Base-by-base conservation (phyloP, 2,888 invertebrate genomes). In the Caenorhabditis sulstoni region DNA sequence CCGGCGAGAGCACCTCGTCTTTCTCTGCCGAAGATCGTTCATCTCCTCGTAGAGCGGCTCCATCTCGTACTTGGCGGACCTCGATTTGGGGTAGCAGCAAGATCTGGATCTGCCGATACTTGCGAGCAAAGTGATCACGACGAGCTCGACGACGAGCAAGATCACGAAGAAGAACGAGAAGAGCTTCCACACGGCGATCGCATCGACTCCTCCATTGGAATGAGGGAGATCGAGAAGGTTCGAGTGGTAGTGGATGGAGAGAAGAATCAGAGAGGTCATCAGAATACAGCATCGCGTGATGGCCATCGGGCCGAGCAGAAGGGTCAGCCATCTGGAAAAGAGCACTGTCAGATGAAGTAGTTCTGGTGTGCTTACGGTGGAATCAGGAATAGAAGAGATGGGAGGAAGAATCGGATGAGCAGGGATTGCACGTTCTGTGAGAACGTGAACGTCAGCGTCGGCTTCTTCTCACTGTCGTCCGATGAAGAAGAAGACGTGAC, bases 21-120 rank as follows among this genome's bases (percentile, higher is more conserved):
- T 84, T 55, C 85, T 65, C 16, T 76, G 61, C n/a, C 86, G 62
- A 16, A 87, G 59, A 50, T 87, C 87, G 55, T 87, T 87, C 78
- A 87, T 59, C 44, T 87, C 87, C 53, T 87, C 87, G 57, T 87
- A 87, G 5, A 85, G 71, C 1, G 87, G 87, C 41, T 87, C 87
- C 62, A 86, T 74, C 37, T 79, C 79, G 59, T 87, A 86, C 41
- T 71, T 81, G 35, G 77, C 81, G 12, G 66, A 70, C 50, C 71
- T 47, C 1, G 50, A 22, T n/a, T 64, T 66, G 11, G 77, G 57
- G 14, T 59, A 64, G 1, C 68, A 71, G 16, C 59, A 73, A 3
- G 23, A 44, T 73, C 83, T 71, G 7, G 75, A 83, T 35, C 84
- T 61, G 8, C 84, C 85, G 9, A 86, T 61, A 22, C 84, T 84